A percentile compares a stretch with the other conserved stretches of the same genome.
phyloP scores from a whole-genome alignment of 2,888 invertebrate genomes.

The Clivina fossor region DNA sequence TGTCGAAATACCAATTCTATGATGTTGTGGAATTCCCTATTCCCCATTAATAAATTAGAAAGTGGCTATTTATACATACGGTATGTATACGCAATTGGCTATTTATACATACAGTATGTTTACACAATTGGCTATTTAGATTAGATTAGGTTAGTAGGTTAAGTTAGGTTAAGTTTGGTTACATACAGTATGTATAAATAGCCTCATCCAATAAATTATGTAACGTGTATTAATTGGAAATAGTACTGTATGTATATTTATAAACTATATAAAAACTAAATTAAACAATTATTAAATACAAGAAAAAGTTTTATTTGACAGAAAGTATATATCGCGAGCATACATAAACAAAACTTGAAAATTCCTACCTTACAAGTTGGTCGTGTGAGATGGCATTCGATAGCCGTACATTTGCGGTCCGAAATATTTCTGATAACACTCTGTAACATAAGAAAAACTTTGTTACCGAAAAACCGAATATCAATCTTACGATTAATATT shows the following conservation, averaged over 20 bases:
- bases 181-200: too few relatives aligned
- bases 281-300: neutral
- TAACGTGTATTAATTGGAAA: neutral
- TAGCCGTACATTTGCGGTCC: slow-evolving; percentile 56
- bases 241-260: neutral
- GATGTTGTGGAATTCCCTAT: too few relatives aligned
- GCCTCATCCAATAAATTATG: too few relatives aligned
- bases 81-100: too few relatives aligned
- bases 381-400: slow-evolving; percentile 44
- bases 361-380: slow-evolving; percentile 28
- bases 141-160: too few relatives aligned
- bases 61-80: too few relatives aligned
- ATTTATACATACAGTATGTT: too few relatives aligned
- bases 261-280: neutral
- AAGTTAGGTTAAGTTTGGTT: too few relatives aligned
- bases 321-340: neutral
- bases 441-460: slow-evolving; percentile 45
- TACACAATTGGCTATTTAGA: too few relatives aligned
- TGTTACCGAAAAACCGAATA: slow-evolving; percentile 8
- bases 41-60: neutral
- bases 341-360: slow-evolving; percentile 16
- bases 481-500: slow-evolving; percentile 40
- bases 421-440: slow-evolving; percentile 56
- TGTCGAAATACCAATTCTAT: too few relatives aligned
- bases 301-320: neutral